These are phyloP conservation scores for Dynastes hyllus DNA, from an alignment of 2,888 invertebrate species.

Conservation along the genomic window DNA sequence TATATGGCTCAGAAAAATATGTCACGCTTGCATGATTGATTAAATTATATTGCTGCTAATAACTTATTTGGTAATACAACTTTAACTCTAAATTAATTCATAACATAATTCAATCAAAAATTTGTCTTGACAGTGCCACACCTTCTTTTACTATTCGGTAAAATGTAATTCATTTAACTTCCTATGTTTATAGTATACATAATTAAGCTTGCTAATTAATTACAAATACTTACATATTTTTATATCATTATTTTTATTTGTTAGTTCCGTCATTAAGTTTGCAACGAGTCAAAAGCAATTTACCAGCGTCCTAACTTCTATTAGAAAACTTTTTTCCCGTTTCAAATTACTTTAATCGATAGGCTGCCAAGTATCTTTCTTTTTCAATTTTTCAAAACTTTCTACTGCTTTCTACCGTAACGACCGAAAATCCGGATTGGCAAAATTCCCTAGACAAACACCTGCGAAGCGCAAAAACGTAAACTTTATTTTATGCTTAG, in stretches of 20 bases:
- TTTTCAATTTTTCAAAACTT: constrained; percentile 30
- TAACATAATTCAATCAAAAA: too few species aligned
- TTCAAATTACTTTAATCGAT: constrained; percentile 34
- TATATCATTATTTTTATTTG: too few species aligned
- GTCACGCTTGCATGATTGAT: too few species aligned
- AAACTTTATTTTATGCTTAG: neutral
- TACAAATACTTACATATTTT: neutral
- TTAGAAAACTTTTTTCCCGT: constrained; percentile 22
- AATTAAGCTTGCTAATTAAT: neutral
- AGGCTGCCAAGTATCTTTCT: neutral
- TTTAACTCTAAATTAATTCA: too few species aligned
- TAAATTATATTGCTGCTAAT: too few species aligned
- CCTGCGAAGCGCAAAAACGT: neutral
- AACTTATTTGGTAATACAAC: too few species aligned
- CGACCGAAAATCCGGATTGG: constrained; percentile 27
- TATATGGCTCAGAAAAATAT: too few species aligned
- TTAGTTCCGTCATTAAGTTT: neutral
- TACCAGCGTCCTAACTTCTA: neutral
- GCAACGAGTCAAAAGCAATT: neutral
- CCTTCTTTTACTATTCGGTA: too few species aligned
- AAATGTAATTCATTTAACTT: neutral
- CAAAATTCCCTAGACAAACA: constrained; percentile 12
- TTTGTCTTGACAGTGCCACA: too few species aligned
- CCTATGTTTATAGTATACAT: neutral
- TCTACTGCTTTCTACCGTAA: constrained; percentile 9